Evolutionary conservation across 2,113 vertebrate genomes (phyloP).

Genomic region (Malurus melanocephalus): DNA sequence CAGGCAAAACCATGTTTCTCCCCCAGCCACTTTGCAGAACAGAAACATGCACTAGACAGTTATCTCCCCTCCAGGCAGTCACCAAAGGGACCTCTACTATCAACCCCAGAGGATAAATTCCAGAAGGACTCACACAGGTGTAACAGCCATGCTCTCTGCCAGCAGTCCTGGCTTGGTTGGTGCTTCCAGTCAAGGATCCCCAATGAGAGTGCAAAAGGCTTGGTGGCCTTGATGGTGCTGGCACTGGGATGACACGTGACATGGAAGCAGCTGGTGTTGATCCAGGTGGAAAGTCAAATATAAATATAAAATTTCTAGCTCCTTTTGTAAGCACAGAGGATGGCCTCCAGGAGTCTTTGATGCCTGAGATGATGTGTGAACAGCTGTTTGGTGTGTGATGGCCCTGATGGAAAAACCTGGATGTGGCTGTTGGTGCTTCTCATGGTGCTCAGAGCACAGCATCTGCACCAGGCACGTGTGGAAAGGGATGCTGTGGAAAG

Average conservation of each 20-base stretch:
- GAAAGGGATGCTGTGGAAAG: neutral
- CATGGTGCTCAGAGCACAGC: rapidly evolving
- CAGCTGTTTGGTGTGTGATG: neutral
- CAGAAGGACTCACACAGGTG: neutral
- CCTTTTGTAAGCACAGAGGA: neutral
- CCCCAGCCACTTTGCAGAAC: neutral
- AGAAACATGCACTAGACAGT: neutral
- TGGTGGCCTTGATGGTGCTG: neutral
- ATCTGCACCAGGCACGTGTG: rapidly evolving
- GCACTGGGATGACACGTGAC: neutral
- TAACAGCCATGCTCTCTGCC: rapidly evolving
- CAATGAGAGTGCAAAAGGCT: rapidly evolving
- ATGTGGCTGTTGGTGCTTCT: neutral
- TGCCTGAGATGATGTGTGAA: neutral
- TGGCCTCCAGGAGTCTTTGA: neutral
- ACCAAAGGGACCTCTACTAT: neutral
- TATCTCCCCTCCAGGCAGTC: neutral
- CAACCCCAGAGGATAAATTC: neutral
- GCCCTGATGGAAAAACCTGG: rapidly evolving
- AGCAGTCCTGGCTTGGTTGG: neutral
- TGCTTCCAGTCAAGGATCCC: neutral
- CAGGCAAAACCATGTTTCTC: neutral
- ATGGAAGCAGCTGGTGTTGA: neutral
- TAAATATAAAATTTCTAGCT: neutral
- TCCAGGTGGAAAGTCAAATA: neutral